A percentile compares a stretch with the other conserved stretches of the same genome.
These are phyloP conservation scores for Orius insidiosus DNA, from an alignment of 1,140 invertebrate species.

Conservation along the genomic window DNA sequence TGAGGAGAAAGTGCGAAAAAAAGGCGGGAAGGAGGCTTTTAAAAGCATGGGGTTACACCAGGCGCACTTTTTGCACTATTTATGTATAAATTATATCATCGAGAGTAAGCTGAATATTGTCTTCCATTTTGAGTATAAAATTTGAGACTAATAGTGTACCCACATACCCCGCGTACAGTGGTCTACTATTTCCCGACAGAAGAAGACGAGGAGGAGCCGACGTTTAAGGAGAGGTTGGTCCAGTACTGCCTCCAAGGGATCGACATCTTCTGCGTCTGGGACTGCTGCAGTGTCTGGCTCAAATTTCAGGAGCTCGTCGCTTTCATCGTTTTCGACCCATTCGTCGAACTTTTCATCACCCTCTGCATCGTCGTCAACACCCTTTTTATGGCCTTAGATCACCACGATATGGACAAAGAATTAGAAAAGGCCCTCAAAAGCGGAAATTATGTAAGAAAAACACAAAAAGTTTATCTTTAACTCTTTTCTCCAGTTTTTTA, in stretches of 20 bases:
- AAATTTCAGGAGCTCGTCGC: conserved; percentile 79
- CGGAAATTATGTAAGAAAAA: conserved; percentile 93
- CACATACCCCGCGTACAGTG: conserved; percentile 35
- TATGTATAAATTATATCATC: too few species aligned
- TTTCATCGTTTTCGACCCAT: conserved; percentile 89
- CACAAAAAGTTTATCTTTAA: too few species aligned
- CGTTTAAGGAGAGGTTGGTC: conserved; percentile 66
- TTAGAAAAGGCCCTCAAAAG: conserved; percentile 70
- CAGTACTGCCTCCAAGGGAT: conserved; percentile 58
- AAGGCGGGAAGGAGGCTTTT: too few species aligned
- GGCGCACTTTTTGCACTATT: too few species aligned
- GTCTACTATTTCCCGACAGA: conserved; percentile 86
- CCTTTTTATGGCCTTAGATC: conserved; percentile 93
- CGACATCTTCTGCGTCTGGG: conserved; percentile 92
- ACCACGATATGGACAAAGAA: conserved; percentile 80
- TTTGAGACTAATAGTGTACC: conserved; percentile 7
- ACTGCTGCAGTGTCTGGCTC: conserved; percentile 83
- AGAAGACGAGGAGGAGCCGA: conserved; percentile 77
- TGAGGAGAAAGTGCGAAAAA: too few species aligned
- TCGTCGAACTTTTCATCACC: conserved; percentile 95
- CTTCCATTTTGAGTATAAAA: conserved; percentile 1
- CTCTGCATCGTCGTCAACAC: conserved; percentile 96
- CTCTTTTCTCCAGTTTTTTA: conserved; percentile 81
- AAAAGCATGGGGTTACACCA: too few species aligned
- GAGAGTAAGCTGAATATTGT: conserved; percentile 16